These are phyloP conservation scores for Venturia canescens DNA, from an alignment of 1,140 invertebrate species.

Conservation along the genomic window DNA sequence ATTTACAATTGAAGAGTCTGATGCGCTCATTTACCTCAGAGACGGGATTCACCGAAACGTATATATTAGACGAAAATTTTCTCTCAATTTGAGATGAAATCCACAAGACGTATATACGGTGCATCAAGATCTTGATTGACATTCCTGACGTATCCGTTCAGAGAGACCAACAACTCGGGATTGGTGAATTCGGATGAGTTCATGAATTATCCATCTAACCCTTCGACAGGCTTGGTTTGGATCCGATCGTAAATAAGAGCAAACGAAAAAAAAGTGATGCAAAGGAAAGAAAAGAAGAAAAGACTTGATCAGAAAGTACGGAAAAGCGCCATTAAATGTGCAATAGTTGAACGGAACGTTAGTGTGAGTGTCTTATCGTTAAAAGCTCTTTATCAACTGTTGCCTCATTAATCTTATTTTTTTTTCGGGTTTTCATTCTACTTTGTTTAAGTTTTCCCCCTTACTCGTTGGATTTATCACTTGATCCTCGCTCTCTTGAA, in stretches of 20 bases:
- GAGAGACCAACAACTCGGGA: neutral
- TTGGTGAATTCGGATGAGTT: conserved; percentile 12
- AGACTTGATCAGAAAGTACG: neutral
- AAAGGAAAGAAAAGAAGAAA: neutral
- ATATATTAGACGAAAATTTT: neutral
- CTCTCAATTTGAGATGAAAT: neutral
- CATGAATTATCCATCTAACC: conserved; percentile 31
- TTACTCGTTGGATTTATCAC: neutral
- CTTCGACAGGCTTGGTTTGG: neutral
- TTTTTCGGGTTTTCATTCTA: neutral
- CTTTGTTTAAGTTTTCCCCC: neutral
- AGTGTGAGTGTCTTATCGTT: conserved; percentile 9
- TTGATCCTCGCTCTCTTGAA: neutral
- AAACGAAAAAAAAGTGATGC: neutral
- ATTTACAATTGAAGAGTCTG: neutral
- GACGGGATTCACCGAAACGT: neutral
- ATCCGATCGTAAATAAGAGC: neutral
- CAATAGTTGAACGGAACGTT: conserved; percentile 2
- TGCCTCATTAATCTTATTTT: conserved; percentile 7
- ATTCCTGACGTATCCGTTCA: neutral
- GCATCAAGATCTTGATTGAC: conserved; percentile 25
- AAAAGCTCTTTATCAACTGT: conserved; percentile 9
- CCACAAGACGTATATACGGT: neutral
- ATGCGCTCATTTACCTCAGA: neutral
- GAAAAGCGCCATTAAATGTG: conserved; percentile 4